These are phyloP conservation scores for Craniophora ligustri DNA, from an alignment of 2,888 invertebrate species.

Conservation along the genomic window DNA sequence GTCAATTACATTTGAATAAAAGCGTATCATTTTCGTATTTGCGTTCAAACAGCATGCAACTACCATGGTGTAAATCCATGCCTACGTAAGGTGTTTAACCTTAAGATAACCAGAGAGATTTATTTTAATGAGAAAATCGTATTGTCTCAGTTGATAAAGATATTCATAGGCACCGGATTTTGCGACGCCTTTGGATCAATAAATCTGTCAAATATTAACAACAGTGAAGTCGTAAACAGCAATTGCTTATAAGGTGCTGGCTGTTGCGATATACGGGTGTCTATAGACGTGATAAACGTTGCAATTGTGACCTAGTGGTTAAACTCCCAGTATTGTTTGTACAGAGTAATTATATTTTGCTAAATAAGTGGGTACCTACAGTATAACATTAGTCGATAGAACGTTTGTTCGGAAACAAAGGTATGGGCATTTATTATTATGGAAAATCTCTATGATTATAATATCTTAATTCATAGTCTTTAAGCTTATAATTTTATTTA, in stretches of 20 bases:
- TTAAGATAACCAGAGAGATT: too few species aligned
- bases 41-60: too few species aligned
- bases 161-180: background rate
- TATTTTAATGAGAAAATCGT: background rate
- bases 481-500: too few species aligned
- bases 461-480: too few species aligned
- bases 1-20: background rate
- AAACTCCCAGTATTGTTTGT: conserved; percentile 2
- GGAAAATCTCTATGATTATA: too few species aligned
- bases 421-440: too few species aligned
- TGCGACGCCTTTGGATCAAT: conserved; percentile 7
- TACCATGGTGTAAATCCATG: too few species aligned
- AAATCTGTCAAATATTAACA: conserved; percentile 13
- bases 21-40: too few species aligned
- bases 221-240: conserved; percentile 9
- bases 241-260: conserved; percentile 18
- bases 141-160: background rate
- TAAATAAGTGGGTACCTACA: background rate
- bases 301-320: conserved; percentile 10
- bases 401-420: too few species aligned
- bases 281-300: conserved; percentile 28
- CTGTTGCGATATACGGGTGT: conserved; percentile 10
- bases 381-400: background rate
- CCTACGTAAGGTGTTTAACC: too few species aligned
- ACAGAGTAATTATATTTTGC: background rate